A percentile compares a stretch with the other conserved stretches of the same genome.
These are phyloP conservation scores for Rutpela maculata DNA, from an alignment of 2,888 invertebrate species.

Conservation along the genomic window DNA sequence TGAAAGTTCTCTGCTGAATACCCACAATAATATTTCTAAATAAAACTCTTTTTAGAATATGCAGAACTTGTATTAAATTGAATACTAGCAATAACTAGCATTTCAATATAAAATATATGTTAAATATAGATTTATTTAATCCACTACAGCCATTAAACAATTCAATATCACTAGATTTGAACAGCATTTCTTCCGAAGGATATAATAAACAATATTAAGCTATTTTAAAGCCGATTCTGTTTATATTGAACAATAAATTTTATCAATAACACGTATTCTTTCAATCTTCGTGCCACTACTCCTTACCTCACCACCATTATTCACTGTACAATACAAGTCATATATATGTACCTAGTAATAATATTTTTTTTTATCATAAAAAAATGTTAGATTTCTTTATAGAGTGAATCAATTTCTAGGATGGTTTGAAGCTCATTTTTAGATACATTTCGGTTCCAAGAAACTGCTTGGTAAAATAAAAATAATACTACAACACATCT, in stretches of 20 bases:
- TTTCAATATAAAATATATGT: too few relatives aligned
- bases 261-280: background rate
- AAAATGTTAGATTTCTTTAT: background rate
- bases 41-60: too few relatives aligned
- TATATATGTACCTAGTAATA: background rate
- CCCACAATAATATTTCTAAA: too few relatives aligned
- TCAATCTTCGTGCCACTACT: conserved; percentile 4
- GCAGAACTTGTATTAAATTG: too few relatives aligned
- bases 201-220: background rate
- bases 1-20: too few relatives aligned
- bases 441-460: conserved; percentile 49
- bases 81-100: too few relatives aligned
- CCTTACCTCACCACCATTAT: background rate
- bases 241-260: background rate
- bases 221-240: background rate
- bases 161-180: too few relatives aligned
- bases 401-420: background rate
- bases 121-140: too few relatives aligned
- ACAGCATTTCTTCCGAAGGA: too few relatives aligned
- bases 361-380: background rate
- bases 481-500: background rate
- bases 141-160: too few relatives aligned
- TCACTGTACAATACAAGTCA: background rate
- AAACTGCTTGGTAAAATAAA: conserved; percentile 47
- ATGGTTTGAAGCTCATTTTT: background rate